Evolutionary conservation across 1,140 invertebrate genomes (phyloP), one percentile per base, ranked within the genome.

Genomic region (Drosophila sp.): DNA sequence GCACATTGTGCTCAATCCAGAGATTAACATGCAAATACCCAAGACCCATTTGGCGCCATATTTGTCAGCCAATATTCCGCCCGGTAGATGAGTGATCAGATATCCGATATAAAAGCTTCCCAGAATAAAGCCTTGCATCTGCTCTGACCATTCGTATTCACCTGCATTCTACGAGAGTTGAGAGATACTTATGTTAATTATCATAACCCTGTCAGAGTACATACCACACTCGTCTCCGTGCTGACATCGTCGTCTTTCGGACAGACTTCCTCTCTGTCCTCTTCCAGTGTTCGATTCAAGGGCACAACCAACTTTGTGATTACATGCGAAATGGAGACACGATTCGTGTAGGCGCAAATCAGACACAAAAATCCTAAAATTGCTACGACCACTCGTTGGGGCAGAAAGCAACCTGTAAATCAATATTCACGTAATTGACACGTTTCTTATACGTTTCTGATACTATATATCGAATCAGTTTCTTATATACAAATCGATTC

Each of bases 31-130:
- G 21, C 69, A 45, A 7, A 61, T 0, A 16, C 29, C 45, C 3
- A 90, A 29, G 0, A 87, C 75, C 83, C 83, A 94, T 79, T 97
- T 97, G 0, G 95, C 95, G 0, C 95, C 95, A 67, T 95, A 97
- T 53, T 93, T 93, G 75, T 97, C 96, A 0, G 96, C 95, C 41
- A 97, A 78, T 71, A 96, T 93, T 0, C 95, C 96, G 0, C 96
- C 96, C 0, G 95, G 95, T 2, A 96, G 59, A 76, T 96, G 95
- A 0, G 94, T 95, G 0, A 96, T 67, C 0, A 96, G 93, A 75
- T 96, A 96, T 0, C 95, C 95, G 92, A 95, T 95, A 80, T 95
- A 96, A 75, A 96, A 96, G 1, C 54, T 36, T 0, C 95, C 93
- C 27, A 94, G 94, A 0, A 96, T 90, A 1, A 46, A 2, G 0